Evolutionary conservation across 2,888 invertebrate genomes (phyloP).

Genomic region (Chymomyza fuscimana): DNA sequence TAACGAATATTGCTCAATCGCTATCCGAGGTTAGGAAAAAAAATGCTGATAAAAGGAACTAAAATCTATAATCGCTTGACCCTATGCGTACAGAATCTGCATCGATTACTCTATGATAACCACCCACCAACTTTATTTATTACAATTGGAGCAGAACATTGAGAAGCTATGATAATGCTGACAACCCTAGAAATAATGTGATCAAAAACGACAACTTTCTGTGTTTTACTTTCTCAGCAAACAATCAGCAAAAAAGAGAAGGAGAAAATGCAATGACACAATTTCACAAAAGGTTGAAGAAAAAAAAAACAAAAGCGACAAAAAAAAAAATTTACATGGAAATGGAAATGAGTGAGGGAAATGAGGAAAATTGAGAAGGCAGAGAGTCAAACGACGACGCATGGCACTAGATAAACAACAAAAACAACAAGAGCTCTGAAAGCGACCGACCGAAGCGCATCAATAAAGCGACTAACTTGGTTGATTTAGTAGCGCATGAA

Average conservation of each 20-base stretch:
- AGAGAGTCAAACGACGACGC: conserved; percentile 33
- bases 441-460: conserved; percentile 65
- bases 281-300: conserved; percentile 62
- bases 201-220: conserved; percentile 34
- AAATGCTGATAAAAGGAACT: too few species aligned
- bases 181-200: background rate
- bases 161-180: background rate
- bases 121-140: background rate
- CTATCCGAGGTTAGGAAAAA: too few species aligned
- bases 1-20: too few species aligned
- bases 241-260: conserved; percentile 44
- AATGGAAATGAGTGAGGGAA: conserved; percentile 44
- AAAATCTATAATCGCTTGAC: too few species aligned
- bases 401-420: conserved; percentile 44
- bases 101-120: too few species aligned
- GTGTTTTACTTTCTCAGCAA: conserved; percentile 72
- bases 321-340: conserved; percentile 53
- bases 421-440: conserved; percentile 38
- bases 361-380: conserved; percentile 44
- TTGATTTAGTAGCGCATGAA: conserved; percentile 20
- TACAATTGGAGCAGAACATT: conserved; percentile 40
- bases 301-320: conserved; percentile 43
- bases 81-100: too few species aligned
- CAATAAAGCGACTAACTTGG: conserved; percentile 49
- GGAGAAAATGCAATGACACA: conserved; percentile 67